Evolutionary conservation across 1,140 invertebrate species (phyloP).

Genomic region (Dinothrombium tinctorium): DNA sequence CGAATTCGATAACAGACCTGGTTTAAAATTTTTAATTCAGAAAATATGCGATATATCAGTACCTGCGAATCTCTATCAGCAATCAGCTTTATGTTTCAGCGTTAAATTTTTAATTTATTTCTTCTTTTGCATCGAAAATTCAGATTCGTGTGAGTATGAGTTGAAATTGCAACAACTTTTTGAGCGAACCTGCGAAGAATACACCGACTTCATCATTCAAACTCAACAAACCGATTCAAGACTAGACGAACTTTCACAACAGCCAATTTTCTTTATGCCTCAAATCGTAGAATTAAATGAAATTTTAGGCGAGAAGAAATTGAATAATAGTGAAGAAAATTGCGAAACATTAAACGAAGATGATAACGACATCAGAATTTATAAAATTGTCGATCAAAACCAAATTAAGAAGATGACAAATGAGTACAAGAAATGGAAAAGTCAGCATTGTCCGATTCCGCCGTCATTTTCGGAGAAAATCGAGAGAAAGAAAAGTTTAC

Average conservation of each 20-base stretch:
- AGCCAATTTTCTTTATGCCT: background rate
- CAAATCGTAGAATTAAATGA: background rate
- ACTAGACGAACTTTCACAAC: background rate
- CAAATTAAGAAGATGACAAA: conserved; percentile 1
- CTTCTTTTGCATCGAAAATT: conserved; percentile 40
- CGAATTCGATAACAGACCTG: conserved; percentile 64
- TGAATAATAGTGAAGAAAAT: background rate
- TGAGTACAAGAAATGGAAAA: conserved; percentile 3
- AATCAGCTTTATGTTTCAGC: conserved; percentile 70
- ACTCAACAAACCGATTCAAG: background rate
- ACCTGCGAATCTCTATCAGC: conserved; percentile 71
- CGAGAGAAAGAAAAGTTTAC: background rate
- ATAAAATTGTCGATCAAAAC: background rate
- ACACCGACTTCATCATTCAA: background rate
- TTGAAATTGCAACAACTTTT: background rate
- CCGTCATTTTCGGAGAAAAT: background rate
- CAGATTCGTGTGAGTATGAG: conserved; percentile 20
- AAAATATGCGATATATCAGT: conserved; percentile 66
- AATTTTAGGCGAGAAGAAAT: background rate
- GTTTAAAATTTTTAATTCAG: conserved; percentile 72
- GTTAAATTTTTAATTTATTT: conserved; percentile 64
- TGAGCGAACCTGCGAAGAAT: background rate
- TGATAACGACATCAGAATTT: background rate
- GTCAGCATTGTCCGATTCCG: conserved; percentile 2
- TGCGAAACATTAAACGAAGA: background rate